Percentiles rank a stretch among this genome's conserved stretches.
These are phyloP conservation scores for Phallusia fumigata DNA, from an alignment of 23 tunicate species.

Conservation along the genomic window DNA sequence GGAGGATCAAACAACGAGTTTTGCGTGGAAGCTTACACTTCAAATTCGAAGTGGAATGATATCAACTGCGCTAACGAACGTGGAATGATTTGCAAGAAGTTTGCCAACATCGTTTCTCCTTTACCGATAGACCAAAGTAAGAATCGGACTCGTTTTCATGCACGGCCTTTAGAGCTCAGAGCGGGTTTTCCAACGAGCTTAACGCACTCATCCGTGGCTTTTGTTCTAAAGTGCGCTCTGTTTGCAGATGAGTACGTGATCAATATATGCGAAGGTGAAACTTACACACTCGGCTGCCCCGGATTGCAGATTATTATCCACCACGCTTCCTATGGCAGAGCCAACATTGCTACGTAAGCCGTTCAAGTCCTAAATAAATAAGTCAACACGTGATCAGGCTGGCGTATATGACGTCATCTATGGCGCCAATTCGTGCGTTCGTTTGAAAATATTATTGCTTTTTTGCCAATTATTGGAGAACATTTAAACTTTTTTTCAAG, in stretches of 20 bases:
- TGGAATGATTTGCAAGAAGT: constrained; percentile 83
- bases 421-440: not conserved
- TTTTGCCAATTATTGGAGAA: not conserved
- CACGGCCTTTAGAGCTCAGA: not conserved
- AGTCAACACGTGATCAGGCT: not conserved
- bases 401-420: not conserved
- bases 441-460: not conserved
- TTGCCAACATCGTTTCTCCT: constrained; percentile 43
- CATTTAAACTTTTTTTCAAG: too few species aligned
- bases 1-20: constrained; percentile 51
- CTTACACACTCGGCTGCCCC: constrained; percentile 50
- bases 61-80: constrained; percentile 47
- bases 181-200: too few species aligned
- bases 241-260: constrained; percentile 30
- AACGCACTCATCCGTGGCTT: too few species aligned
- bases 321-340: constrained; percentile 86
- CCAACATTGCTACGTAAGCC: constrained; percentile 55
- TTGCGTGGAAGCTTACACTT: constrained; percentile 83
- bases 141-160: not conserved
- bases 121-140: constrained; percentile 22
- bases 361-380: too few species aligned
- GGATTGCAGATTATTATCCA: constrained; percentile 60
- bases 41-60: constrained; percentile 78
- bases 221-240: too few species aligned
- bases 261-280: constrained; percentile 86